Evolutionary conservation across 1,140 invertebrate genomes (phyloP), one percentile per base, ranked within the genome.

Genomic region (Lerema accius): DNA sequence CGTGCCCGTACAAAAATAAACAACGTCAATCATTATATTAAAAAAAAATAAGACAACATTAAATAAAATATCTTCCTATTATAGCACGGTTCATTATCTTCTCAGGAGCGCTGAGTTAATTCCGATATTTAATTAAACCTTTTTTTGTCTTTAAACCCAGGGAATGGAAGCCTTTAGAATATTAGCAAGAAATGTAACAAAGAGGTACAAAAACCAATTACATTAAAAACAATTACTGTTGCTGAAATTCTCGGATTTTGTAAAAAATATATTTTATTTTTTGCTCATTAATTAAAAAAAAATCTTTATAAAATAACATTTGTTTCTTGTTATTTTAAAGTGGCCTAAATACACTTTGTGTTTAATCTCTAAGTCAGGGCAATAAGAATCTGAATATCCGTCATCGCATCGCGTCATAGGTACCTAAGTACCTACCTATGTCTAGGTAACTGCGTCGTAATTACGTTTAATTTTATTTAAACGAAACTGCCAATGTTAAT

Each of bases 91-190:
- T 72, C 79, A 78, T 85, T 78, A 82, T 78, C 72, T 78, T 65
- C 49, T 66, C 45, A 42, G 61, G 60, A 73, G 74, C 65, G 62
- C 51, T 16, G 58, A 74, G 65, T 77, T 78, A 73, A 86, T 79
- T 76, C 67, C 69, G 70, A 78, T 84, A 84, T 82, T 84, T 81
- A 79, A 84, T 86, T 84, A 73, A 69, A 61, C 67, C 68, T 67
- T 74, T 81, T 76, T 77, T 71, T 26, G 45, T 15, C 6, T 61
- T 13, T 53, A 14, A 14, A 53, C 43, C 46, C 46, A 58, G 40
- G 19, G 61, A 60, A 58, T 46, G 19, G 61, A 60, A 67, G 63
- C 65, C 63, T 69, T 59, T 69, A 45, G 49, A 40, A 48, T 58
- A 64, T 71, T 76, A 67, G 67, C 9, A 39, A 28, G 43, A 23